These are phyloP conservation scores for Dipus sagitta DNA, from an alignment of 2,797 vertebrate genomes.

Conservation along the genomic window DNA sequence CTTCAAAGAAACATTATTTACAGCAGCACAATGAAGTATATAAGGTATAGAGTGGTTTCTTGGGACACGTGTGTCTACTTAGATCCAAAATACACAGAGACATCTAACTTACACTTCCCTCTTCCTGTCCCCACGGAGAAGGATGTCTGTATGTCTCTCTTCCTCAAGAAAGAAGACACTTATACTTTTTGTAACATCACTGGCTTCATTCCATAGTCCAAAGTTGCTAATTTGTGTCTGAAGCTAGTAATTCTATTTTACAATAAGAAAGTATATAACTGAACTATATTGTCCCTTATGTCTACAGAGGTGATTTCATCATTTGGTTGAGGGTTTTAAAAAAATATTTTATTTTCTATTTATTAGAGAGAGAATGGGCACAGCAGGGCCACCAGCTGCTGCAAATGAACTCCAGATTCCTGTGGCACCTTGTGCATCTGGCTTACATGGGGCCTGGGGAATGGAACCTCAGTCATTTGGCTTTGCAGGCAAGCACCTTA, in stretches of 20 bases:
- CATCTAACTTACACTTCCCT: not conserved
- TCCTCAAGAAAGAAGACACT: not conserved
- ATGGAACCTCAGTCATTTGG: too few species aligned
- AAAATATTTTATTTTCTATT: too few species aligned
- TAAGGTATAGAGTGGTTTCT: not conserved
- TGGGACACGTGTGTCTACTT: not conserved
- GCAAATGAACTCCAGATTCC: too few species aligned
- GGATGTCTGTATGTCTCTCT: not conserved
- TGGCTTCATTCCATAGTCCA: not conserved
- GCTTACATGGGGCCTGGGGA: too few species aligned
- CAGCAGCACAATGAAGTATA: conserved; percentile 1
- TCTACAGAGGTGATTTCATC: not conserved
- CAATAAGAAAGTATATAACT: not conserved
- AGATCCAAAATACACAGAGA: not conserved
- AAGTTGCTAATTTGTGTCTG: not conserved
- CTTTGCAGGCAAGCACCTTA: too few species aligned
- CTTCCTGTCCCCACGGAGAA: not conserved
- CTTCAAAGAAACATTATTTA: not conserved
- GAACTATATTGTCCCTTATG: not conserved
- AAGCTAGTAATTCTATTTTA: not conserved
- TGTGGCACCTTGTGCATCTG: too few species aligned
- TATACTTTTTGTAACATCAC: not conserved
- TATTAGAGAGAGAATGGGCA: too few species aligned
- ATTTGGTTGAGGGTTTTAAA: not conserved
- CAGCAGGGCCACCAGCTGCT: too few species aligned